These are phyloP conservation scores for Dilophus febrilis DNA, from an alignment of 2,888 invertebrate species.

Conservation along the genomic window DNA sequence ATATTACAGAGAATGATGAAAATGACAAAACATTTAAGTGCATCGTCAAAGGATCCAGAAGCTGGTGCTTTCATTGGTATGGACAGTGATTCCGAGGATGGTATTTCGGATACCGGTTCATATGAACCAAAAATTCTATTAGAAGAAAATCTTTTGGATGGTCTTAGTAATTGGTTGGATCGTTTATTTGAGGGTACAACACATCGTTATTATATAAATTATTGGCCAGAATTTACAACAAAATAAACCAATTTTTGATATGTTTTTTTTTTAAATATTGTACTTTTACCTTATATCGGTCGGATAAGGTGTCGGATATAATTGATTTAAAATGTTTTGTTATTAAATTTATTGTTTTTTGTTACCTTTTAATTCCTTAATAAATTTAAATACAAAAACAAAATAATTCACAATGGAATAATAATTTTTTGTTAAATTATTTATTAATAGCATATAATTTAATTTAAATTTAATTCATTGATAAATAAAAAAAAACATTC, in stretches of 20 bases:
- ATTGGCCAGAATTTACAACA: slow-evolving; percentile 93
- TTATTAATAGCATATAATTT: background rate
- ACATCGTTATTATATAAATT: slow-evolving; percentile 87
- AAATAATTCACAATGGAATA: no score
- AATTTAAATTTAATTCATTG: no score
- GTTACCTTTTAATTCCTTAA: no score
- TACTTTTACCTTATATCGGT: no score
- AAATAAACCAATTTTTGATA: no score
- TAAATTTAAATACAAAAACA: no score
- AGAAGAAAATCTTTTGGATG: slow-evolving; percentile 71
- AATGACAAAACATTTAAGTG: slow-evolving; percentile 43
- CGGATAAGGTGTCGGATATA: no score
- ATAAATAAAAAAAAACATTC: no score
- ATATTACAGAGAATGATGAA: slow-evolving; percentile 44
- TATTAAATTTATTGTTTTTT: no score
- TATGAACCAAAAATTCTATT: slow-evolving; percentile 35
- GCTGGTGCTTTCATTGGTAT: slow-evolving; percentile 77
- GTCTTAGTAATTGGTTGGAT: slow-evolving; percentile 91
- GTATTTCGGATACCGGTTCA: slow-evolving; percentile 36
- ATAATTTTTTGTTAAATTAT: background rate
- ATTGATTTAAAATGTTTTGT: no score
- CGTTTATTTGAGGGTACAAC: slow-evolving; percentile 91
- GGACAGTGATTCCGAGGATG: slow-evolving; percentile 42
- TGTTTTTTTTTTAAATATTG: no score
- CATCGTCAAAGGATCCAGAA: slow-evolving; percentile 45